Evolutionary conservation across 2,113 vertebrate species (phyloP), one percentile per base, ranked within the genome.

Genomic region (Rallus limicola): DNA sequence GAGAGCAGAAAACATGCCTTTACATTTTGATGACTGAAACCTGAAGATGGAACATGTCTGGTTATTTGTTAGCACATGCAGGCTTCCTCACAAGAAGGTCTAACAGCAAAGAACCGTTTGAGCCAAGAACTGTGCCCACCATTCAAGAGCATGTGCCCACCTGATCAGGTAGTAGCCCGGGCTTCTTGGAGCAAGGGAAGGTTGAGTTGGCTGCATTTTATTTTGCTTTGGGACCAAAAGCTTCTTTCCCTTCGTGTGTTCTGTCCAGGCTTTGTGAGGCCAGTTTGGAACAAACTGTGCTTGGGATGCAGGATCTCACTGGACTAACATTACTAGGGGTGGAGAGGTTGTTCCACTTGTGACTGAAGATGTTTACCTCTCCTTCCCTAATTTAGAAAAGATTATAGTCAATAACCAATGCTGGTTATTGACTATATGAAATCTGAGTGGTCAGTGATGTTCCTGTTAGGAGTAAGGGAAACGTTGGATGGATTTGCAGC

Each of bases 141-240:
- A 6, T 10, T 17, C 11, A 13, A 3, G 11, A 3, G 9, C 33
- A 11, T 2, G 6, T 4, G 9, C 29, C 33, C 9, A 15, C 0
- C 0, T 23, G 19, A 13, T 20, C 3, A 4, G 29, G 28, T 55
- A 17, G 15, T 13, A 11, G 33, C 48, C 40, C 13, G 28, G 38
- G 44, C 19, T 55, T 36, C 80, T 59, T 25, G 12, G n/a, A 18
- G 26, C 0, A 0, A 74, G 36, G 10, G 11, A 8, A n/a, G 44
- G 44, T 46, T 46, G 44, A 21, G 5, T 33, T 65, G 80, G 44
- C 21, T 75, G 17, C 9, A 15, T 12, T 59, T 75, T 59, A 9
- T 33, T 76, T 59, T 23, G 9, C 2, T 1, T 23, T 33, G 7
- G 10, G 26, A 23, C 40, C 16, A 83, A 53, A 46, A 0, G 2